A percentile compares a stretch with the other conserved stretches of the same genome.
Conservation (phyloP, 2,113 vertebrate genomes). For the Pungitius pungitius region DNA sequence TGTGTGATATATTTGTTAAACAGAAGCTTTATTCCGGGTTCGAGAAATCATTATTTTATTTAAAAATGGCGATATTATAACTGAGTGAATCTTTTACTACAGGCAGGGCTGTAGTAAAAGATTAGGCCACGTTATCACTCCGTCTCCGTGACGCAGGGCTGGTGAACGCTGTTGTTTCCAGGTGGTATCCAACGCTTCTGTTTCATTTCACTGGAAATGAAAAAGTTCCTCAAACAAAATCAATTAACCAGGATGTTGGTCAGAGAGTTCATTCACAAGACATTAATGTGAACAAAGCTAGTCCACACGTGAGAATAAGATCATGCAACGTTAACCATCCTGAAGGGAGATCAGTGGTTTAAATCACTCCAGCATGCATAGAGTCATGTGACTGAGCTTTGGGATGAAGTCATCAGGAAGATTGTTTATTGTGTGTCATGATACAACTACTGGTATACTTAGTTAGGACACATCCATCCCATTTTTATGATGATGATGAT, state of each 20-base stretch:
- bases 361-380: not conserved
- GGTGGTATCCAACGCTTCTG: no score
- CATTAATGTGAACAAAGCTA: not conserved
- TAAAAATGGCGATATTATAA: not conserved
- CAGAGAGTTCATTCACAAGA: not conserved
- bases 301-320: no score
- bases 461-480: not conserved
- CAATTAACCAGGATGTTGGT: not conserved
- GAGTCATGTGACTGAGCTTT: not conserved
- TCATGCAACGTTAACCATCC: not conserved
- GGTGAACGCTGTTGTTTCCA: not conserved
- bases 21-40: not conserved
- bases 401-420: not conserved
- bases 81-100: not conserved
- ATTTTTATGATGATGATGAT: not conserved
- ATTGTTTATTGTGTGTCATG: not conserved
- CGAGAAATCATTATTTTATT: not conserved
- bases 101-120: not conserved
- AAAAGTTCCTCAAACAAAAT: not conserved
- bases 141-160: slow-evolving; percentile 8
- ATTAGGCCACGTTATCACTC: slow-evolving; percentile 24
- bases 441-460: not conserved
- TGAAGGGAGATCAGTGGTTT: not conserved
- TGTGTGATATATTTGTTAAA: not conserved
- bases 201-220: not conserved